Percentiles rank a stretch among this genome's conserved stretches.
phyloP scores from a whole-genome alignment of 1,140 invertebrate species.

The Zaprionus inermis region DNA sequence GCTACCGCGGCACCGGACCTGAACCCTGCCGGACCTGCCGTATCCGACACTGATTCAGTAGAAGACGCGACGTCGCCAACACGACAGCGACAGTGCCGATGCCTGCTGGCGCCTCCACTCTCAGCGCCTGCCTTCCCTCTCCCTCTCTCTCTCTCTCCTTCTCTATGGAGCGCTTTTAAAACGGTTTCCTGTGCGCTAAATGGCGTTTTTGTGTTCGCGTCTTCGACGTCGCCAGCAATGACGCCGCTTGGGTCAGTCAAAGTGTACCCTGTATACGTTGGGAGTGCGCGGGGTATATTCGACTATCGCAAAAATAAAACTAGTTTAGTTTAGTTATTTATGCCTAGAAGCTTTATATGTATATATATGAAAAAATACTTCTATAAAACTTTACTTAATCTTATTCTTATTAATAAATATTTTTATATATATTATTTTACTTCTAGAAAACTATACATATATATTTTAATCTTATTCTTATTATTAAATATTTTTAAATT shows the following conservation, averaged over 20 bases:
- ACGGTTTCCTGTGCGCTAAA: conserved; percentile 78
- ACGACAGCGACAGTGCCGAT: conserved; percentile 44
- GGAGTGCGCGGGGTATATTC: background rate
- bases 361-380: too few species aligned
- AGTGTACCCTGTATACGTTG: background rate
- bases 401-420: too few species aligned
- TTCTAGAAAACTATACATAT: too few species aligned
- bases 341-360: too few species aligned
- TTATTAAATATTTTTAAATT: background rate
- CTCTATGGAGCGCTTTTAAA: conserved; percentile 69
- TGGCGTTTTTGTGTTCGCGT: conserved; percentile 75
- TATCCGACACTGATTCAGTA: conserved; percentile 2
- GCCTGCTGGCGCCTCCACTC: conserved; percentile 4
- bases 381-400: too few species aligned
- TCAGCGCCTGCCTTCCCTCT: background rate
- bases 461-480: background rate
- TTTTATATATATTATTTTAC: too few species aligned
- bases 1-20: background rate
- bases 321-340: too few species aligned
- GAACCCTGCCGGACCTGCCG: background rate
- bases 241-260: conserved; percentile 41
- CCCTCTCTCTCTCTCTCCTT: background rate
- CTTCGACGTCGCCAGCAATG: conserved; percentile 46
- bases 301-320: too few species aligned
- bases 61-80: conserved; percentile 58